Base-by-base conservation (phyloP, 2,888 invertebrate genomes). In the Zhengitettix transpicula region DNA sequence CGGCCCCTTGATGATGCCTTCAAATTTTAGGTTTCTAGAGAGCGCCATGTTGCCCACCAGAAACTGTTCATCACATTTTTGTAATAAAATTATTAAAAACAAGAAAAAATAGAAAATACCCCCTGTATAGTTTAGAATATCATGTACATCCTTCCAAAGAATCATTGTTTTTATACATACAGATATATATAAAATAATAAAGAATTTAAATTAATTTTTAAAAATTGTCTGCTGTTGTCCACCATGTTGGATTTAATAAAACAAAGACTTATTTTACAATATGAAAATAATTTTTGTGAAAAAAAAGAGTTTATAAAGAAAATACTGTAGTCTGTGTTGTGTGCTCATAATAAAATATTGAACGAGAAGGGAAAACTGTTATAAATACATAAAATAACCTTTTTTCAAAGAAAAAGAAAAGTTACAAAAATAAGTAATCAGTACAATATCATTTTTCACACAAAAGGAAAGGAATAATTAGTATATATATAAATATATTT, bases 401-500 rank as follows among this genome's bases (percentile, higher is more conserved):
- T 56, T 56, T 56, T 56, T 14, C 42, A 56, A 56, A 17, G 56
- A 56, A 56, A 56, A n/a, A 16, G 3, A 12, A 40, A 56, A 56
- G 17, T 42, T 40, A 40, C 28, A 42, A 42, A 57, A 57, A 15
- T 44, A 57, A 44, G 44, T 47, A 55, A 56, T 52, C 58, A 62
- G 60, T 62, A 62, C 62, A 62, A 62, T 62, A 62, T 60, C 54
- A 55, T 63, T 61, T 62, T 60, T 62, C 62, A 56, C 52, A 58
- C 58, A 58, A 59, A 61, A 61, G 59, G 41, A 47, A 59, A 61
- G 51, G 53, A 61, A 58, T 60, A 51, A 61, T 58, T 56, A 60
- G 54, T 56, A 61, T 63, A 63, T 62, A 61, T 63, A 63, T 63
- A 59, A 61, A 63, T 59, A 63, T 63, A 63, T 63, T 61, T 63